These are phyloP conservation scores for Actinemys pallida DNA, from an alignment of 2,113 vertebrate genomes.

Conservation along the genomic window DNA sequence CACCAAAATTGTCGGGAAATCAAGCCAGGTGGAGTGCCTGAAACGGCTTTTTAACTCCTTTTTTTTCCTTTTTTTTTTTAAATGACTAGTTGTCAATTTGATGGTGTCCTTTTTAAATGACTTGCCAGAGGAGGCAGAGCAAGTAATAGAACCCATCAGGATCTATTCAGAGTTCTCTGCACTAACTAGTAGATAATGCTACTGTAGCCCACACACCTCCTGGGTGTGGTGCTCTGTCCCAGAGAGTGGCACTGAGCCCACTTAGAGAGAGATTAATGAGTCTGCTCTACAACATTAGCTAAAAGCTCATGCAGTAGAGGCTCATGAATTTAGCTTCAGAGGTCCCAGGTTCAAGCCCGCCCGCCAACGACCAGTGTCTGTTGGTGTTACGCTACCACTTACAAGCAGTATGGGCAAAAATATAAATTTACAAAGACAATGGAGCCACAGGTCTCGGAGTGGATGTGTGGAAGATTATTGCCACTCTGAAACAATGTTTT, in stretches of 20 bases:
- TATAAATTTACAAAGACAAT: neutral
- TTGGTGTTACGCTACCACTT: neutral
- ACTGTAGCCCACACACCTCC: too few relatives aligned
- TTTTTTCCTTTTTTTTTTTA: neutral
- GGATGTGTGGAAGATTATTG: neutral
- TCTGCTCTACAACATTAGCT: too few relatives aligned
- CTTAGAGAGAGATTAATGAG: too few relatives aligned
- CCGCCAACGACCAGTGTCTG: too few relatives aligned
- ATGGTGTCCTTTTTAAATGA: accelerated
- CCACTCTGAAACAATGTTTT: neutral
- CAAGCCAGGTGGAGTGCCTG: neutral
- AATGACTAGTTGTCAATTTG: neutral
- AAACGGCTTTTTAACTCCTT: neutral
- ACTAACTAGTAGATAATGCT: neutral
- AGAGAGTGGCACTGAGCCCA: too few relatives aligned
- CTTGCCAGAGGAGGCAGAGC: neutral
- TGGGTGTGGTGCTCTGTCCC: too few relatives aligned
- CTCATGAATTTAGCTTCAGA: too few relatives aligned
- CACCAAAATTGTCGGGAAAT: accelerated
- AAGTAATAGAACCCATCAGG: neutral
- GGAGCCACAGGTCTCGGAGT: neutral
- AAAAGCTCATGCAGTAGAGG: too few relatives aligned
- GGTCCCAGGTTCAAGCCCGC: too few relatives aligned
- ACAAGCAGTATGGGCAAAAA: neutral
- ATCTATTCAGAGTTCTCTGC: neutral